These are phyloP conservation scores for Epinephelus coioides DNA, from an alignment of 2,797 vertebrate species.

Conservation along the genomic window DNA sequence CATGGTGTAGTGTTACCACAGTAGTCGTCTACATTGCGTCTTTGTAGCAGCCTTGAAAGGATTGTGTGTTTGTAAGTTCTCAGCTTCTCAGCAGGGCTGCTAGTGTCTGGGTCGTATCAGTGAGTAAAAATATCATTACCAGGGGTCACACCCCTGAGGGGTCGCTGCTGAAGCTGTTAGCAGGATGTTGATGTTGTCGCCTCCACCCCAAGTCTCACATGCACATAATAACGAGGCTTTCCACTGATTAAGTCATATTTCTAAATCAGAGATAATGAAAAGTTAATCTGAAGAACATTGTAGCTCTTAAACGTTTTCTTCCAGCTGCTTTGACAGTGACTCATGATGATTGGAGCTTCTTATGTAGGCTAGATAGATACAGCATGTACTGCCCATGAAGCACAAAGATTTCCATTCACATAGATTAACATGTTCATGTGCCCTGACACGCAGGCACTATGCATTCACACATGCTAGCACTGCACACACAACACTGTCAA, in stretches of 20 bases:
- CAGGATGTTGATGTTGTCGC: slow-evolving; percentile 50
- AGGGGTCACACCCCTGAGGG: slow-evolving; percentile 38
- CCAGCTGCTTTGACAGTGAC: not conserved
- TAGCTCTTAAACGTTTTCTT: too few species aligned
- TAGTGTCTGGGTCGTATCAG: slow-evolving; percentile 50
- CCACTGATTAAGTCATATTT: not conserved
- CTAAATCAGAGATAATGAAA: too few species aligned
- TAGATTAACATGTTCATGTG: slow-evolving; percentile 11
- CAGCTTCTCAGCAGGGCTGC: slow-evolving; percentile 22
- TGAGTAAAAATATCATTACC: slow-evolving; percentile 60
- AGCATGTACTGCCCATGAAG: not conserved
- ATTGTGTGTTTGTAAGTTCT: slow-evolving; percentile 37
- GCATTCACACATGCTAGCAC: not conserved
- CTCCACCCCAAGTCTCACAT: slow-evolving; percentile 12
- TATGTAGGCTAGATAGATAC: not conserved
- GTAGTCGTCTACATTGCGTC: not conserved
- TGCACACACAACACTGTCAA: not conserved
- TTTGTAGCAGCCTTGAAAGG: slow-evolving; percentile 35
- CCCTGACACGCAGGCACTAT: not conserved
- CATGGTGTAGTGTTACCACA: not conserved
- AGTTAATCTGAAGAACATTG: too few species aligned
- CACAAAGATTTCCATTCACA: slow-evolving; percentile 37
- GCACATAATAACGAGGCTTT: slow-evolving; percentile 5
- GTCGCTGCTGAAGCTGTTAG: slow-evolving; percentile 51
- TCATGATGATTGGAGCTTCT: slow-evolving; percentile 4